phyloP scores from a whole-genome alignment of 2,888 invertebrate genomes.

The Drosophila paracracens region DNA sequence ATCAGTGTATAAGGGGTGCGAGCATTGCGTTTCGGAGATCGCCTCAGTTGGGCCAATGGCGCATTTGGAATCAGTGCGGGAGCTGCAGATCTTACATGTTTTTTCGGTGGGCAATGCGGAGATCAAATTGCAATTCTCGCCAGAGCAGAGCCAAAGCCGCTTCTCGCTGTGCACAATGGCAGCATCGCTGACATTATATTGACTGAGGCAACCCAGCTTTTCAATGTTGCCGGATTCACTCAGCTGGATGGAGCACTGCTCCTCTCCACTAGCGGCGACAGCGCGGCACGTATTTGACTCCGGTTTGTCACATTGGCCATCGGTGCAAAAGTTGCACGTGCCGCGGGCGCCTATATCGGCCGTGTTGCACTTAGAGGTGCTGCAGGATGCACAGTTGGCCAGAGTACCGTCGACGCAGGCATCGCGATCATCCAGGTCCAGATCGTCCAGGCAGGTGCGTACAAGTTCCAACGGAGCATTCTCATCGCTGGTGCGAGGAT shows the following conservation, averaged over 20 bases:
- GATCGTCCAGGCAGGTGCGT: slow-evolving; percentile 80
- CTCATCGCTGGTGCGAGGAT: slow-evolving; percentile 68
- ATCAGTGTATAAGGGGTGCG: slow-evolving; percentile 57
- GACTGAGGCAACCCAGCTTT: slow-evolving; percentile 78
- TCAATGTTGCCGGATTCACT: slow-evolving; percentile 53
- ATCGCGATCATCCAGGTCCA: slow-evolving; percentile 72
- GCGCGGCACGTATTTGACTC: slow-evolving; percentile 65
- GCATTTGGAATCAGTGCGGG: slow-evolving; percentile 69
- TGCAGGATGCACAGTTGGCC: slow-evolving; percentile 69
- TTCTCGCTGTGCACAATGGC: slow-evolving; percentile 53
- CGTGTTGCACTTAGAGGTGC: slow-evolving; percentile 62
- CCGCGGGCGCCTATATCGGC: slow-evolving; percentile 67
- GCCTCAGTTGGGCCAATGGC: slow-evolving; percentile 61
- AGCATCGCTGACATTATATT: slow-evolving; percentile 70
- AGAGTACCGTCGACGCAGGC: slow-evolving; percentile 55
- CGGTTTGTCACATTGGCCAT: slow-evolving; percentile 67
- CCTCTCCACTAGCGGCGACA: slow-evolving; percentile 51
- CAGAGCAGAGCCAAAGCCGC: slow-evolving; percentile 72
- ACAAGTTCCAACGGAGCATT: slow-evolving; percentile 69
- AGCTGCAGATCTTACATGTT: slow-evolving; percentile 73
- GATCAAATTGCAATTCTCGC: slow-evolving; percentile 76
- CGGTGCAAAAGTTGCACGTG: slow-evolving; percentile 73
- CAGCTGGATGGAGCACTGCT: slow-evolving; percentile 75
- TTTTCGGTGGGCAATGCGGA: slow-evolving; percentile 61
- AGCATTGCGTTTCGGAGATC: slow-evolving; percentile 51